Evolutionary conservation across 2,113 vertebrate species (phyloP), one percentile per base, ranked within the genome.

Genomic region (Physeter macrocephalus): DNA sequence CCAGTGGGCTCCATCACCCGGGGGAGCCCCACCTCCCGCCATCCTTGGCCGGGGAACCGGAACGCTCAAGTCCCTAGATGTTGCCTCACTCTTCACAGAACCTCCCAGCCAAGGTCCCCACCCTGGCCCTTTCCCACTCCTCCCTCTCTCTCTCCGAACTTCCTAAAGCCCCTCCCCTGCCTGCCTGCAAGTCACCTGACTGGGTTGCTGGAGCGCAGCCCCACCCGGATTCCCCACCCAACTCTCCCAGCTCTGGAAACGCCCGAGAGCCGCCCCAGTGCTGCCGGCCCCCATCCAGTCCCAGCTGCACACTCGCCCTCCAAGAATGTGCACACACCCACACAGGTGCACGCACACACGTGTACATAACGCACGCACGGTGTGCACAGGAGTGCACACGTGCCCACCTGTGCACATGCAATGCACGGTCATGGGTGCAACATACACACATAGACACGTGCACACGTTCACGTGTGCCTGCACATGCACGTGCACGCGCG

Each of bases 181-280:
- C 83, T 95, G 95, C 82, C 89, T 93, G 92, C 89, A 92, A 97
- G 88, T 97, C 97, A 96, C 95, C 94, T 87, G 92, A 97, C 95
- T 3, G 25, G 52, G 94, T 67, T 2, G 34, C 67, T 15, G 11
- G 17, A 61, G 57, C 31, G 69, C 43, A 21, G 72, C 96, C 54
- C 77, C 92, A 85, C 88, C 93, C 81, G 2, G 91, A 43, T 25
- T 52, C 93, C 54, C 64, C 69, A 62, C 83, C 84, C 61, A 54
- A 41, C 36, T 41, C 92, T n/a, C 72, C 49, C 62, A n/a, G 57
- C 71, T 59, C 81, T 29, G 69, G 86, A 89, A 96, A 49, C 12
- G 46, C 2, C 21, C 1, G 39, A 46, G 57, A 4, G 15, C 41
- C 15, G 18, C 14, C 29, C 5, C 46, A 1, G 21, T 20, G 1